Evolutionary conservation across 2,888 invertebrate species (phyloP), one percentile per base, ranked within the genome.

Genomic region (Noctua janthe): DNA sequence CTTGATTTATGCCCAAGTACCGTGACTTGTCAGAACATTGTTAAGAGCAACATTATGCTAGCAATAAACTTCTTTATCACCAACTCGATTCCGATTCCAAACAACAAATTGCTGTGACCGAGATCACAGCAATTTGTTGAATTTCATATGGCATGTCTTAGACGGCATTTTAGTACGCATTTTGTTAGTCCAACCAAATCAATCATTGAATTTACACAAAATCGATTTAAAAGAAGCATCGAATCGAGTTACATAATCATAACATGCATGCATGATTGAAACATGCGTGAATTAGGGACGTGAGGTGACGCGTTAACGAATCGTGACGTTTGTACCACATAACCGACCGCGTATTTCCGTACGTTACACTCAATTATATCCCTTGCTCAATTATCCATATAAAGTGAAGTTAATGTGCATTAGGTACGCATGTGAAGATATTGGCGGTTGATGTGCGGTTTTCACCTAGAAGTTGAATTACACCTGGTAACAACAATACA

Each of bases 261-360:
- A 83, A 35, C 35, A 35, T 35, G 35, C 35, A 35, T 35, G 73
- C 71, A 80, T 74, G 84, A 86, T 86, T 87, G 78, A 84, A 84
- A 87, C 80, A 82, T 78, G 79, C 54, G 54, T 64, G 75, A 75
- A 82, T 82, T 83, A 83, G 72, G 81, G 67, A 82, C 84, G 81
- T 75, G 84, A 84, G 71, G 82, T 81, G 90, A 85, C 82, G 79
- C 71, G 83, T 79, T 66, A 85, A 81, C 72, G 81, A 78, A 76
- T 84, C 87, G 79, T 89, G 84, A 84, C 81, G 82, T 81, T 78
- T 83, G 76, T 78, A 67, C 80, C 77, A 83, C 77, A 82, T 79
- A 80, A 70, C n/a, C 43, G 39, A 39, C 72, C 49, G 56, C 71
- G 49, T 62, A 79, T 84, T 77, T 79, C 71, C 76, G 54, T 73